Percentiles rank a stretch among this genome's conserved stretches.
Evolutionary conservation across 2,888 invertebrate species (phyloP).

Genomic region (Brachyopa scutellaris): DNA sequence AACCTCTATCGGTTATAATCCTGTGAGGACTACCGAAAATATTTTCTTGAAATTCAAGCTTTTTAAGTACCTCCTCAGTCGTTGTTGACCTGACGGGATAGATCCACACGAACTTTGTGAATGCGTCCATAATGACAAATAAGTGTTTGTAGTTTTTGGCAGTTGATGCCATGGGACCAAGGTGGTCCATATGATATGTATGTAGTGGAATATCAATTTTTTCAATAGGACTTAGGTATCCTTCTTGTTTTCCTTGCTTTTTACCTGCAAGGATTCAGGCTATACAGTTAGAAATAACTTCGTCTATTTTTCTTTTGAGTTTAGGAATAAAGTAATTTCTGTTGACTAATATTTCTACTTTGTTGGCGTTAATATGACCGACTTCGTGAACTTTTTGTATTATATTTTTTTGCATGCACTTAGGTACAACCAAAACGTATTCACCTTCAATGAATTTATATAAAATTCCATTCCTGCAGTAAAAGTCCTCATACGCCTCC

Average conservation of each 20-base stretch:
- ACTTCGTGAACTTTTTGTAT: neutral
- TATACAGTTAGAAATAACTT: conserved; percentile 26
- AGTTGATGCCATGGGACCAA: conserved; percentile 76
- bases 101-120: conserved; percentile 77
- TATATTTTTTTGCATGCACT: conserved; percentile 24
- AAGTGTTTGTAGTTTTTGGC: conserved; percentile 76
- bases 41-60: neutral
- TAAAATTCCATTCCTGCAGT: conserved; percentile 7
- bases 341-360: neutral
- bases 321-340: neutral
- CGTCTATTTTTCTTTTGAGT: neutral
- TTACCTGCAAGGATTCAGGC: conserved; percentile 32
- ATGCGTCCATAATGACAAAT: conserved; percentile 75
- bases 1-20: neutral
- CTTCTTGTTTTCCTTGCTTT: conserved; percentile 76
- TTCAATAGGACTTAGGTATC: too few relatives aligned
- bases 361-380: conserved; percentile 17
- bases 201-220: conserved; percentile 75
- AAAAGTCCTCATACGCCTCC: conserved; percentile 33
- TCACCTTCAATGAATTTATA: conserved; percentile 48
- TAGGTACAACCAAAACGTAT: conserved; percentile 28
- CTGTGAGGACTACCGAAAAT: neutral
- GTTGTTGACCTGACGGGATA: conserved; percentile 75
- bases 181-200: conserved; percentile 76
- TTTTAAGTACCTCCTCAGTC: conserved; percentile 75